Conservation (phyloP, 1,140 invertebrate genomes). For the Ctenoplectra terminalis region DNA sequence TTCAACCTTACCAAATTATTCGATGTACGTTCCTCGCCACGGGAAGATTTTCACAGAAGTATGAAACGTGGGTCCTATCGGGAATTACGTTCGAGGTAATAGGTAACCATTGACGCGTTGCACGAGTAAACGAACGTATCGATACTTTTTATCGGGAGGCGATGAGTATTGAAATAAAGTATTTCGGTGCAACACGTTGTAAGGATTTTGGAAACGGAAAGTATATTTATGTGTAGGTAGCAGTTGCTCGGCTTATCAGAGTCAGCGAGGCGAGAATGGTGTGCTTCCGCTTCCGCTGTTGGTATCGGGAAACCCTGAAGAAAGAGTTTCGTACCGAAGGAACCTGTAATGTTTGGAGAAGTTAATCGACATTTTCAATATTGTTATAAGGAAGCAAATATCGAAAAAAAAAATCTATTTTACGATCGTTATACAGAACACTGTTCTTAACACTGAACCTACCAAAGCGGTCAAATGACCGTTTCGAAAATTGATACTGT, state of each 20-base stretch:
- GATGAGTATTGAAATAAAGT: not conserved
- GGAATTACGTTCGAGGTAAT: not conserved
- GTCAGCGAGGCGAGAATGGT: slow-evolving; percentile 55
- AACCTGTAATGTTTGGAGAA: slow-evolving; percentile 18
- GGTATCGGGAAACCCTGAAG: slow-evolving; percentile 58
- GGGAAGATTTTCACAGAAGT: slow-evolving; percentile 29
- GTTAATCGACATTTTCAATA: slow-evolving; percentile 40
- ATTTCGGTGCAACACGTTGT: slow-evolving; percentile 10
- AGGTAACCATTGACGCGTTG: not conserved
- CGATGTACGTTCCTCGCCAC: not conserved
- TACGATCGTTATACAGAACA: too few relatives aligned
- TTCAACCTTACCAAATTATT: slow-evolving; percentile 44
- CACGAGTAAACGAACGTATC: not conserved
- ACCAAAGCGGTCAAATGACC: too few relatives aligned
- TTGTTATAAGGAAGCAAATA: not conserved
- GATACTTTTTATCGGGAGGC: not conserved
- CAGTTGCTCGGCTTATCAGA: slow-evolving; percentile 57
- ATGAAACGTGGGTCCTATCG: slow-evolving; percentile 14
- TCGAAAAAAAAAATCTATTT: too few relatives aligned
- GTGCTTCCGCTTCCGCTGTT: slow-evolving; percentile 64
- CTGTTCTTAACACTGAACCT: too few relatives aligned
- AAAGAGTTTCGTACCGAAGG: slow-evolving; percentile 59
- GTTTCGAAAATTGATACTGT: too few relatives aligned
- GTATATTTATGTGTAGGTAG: slow-evolving; percentile 56
- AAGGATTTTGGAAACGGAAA: slow-evolving; percentile 57